A percentile compares a stretch with the other conserved stretches of the same genome.
phyloP scores from a whole-genome alignment of 35 echinoderm and acorn worm genomes.

The Lytechinus pictus region DNA sequence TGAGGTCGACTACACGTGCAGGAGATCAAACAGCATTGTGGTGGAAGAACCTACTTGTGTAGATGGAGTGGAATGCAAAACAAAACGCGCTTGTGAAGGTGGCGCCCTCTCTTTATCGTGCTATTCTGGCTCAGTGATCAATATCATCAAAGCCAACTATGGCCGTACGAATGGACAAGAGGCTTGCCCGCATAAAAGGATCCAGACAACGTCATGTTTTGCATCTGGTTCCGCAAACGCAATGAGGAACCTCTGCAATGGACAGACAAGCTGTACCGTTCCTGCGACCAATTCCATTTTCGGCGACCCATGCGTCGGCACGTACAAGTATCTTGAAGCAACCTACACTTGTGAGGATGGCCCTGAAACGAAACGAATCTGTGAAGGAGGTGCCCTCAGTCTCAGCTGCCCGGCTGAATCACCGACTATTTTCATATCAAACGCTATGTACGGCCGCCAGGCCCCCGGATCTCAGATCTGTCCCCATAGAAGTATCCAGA shows the following conservation, averaged over 20 bases:
- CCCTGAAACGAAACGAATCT: background rate
- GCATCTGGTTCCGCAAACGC: background rate
- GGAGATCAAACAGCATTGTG: background rate
- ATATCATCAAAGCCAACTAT: conserved; percentile 39
- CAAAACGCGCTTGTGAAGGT: background rate
- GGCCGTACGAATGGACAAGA: background rate
- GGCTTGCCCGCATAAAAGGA: background rate
- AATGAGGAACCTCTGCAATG: conserved; percentile 32
- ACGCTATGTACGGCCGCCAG: conserved; percentile 44
- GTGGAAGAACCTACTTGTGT: background rate
- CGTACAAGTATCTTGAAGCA: conserved; percentile 59
- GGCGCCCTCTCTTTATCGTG: background rate
- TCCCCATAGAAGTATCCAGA: background rate
- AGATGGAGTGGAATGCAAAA: background rate
- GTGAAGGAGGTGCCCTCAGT: background rate
- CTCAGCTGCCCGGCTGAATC: background rate
- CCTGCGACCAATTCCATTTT: conserved; percentile 27
- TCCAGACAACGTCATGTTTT: background rate
- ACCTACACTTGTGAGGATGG: conserved; percentile 7
- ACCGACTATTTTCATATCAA: background rate
- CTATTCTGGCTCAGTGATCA: background rate
- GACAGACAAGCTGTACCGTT: conserved; percentile 39
- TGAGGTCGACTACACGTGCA: conserved; percentile 46
- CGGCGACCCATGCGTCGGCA: conserved; percentile 55
- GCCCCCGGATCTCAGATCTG: background rate